A percentile compares a stretch with the other conserved stretches of the same genome.
Conservation (phyloP, 2,888 invertebrate species). For the Scaptomyza parva region DNA sequence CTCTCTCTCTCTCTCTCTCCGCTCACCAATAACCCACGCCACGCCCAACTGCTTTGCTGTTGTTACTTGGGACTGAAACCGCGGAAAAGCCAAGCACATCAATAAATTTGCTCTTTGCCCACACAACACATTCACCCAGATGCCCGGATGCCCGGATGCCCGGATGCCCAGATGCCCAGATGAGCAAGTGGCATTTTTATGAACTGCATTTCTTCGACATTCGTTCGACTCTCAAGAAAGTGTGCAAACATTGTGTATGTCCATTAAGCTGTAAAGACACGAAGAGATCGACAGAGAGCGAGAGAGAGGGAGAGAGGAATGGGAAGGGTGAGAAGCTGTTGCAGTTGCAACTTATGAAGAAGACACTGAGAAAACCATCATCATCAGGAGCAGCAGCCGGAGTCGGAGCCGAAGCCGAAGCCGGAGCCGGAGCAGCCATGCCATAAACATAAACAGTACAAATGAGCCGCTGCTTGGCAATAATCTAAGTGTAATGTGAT, state of each 20-base stretch:
- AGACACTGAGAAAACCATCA: slow-evolving; percentile 26
- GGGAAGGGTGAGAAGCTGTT: background rate
- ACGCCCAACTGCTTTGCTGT: background rate
- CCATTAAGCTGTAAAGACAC: too few species aligned
- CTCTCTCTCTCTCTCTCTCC: too few species aligned
- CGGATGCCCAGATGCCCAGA: too few species aligned
- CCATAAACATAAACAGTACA: slow-evolving; percentile 50
- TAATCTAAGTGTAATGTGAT: slow-evolving; percentile 64
- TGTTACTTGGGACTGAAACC: slow-evolving; percentile 2
- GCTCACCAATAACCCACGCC: too few species aligned
- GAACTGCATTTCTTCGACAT: slow-evolving; percentile 51
- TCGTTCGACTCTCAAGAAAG: slow-evolving; percentile 42
- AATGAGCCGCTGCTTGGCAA: slow-evolving; percentile 46
- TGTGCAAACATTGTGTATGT: slow-evolving; percentile 51
- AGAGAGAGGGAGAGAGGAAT: background rate
- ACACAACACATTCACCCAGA: slow-evolving; percentile 4
- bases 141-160: too few species aligned
- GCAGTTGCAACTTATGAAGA: slow-evolving; percentile 35
- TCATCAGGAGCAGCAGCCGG: too few species aligned
- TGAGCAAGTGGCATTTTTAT: slow-evolving; percentile 39
- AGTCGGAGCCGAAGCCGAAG: too few species aligned
- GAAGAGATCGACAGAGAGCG: slow-evolving; percentile 13
- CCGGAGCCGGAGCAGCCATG: slow-evolving; percentile 6
- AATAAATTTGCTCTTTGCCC: slow-evolving; percentile 35
- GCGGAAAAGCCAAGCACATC: slow-evolving; percentile 19